Evolutionary conservation across 2,113 vertebrate genomes (phyloP).

Genomic region (Hystrix brachyura): DNA sequence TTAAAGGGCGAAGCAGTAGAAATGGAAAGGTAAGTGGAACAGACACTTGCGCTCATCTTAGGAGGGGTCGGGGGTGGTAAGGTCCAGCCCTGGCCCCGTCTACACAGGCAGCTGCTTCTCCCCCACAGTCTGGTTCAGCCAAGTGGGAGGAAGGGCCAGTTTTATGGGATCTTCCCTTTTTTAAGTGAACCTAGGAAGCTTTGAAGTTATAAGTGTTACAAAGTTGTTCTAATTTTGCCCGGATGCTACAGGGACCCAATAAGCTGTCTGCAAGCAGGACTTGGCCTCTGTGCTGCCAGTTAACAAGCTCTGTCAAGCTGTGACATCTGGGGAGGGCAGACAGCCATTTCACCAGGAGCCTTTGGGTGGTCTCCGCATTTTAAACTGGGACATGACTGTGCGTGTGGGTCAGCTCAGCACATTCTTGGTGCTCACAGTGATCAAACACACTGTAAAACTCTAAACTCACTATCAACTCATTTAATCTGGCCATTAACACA

Average conservation of each 20-base stretch:
- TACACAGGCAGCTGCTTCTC: not conserved
- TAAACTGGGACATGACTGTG: too few species aligned
- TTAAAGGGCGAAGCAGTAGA: not conserved
- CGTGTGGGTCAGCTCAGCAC: too few species aligned
- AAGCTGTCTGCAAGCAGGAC: not conserved
- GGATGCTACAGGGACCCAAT: not conserved
- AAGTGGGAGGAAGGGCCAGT: not conserved
- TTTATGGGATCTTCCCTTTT: not conserved
- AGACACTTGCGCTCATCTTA: not conserved
- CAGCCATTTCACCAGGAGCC: too few species aligned
- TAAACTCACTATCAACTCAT: too few species aligned
- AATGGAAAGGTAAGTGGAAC: not conserved
- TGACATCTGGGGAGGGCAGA: too few species aligned
- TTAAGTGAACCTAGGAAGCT: not conserved
- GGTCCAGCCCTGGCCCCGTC: not conserved
- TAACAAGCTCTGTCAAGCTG: too few species aligned
- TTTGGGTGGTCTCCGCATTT: too few species aligned
- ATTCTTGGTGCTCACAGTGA: too few species aligned
- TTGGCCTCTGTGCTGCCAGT: not conserved
- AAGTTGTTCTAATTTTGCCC: not conserved
- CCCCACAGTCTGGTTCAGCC: not conserved
- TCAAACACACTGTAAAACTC: too few species aligned
- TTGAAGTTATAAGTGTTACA: not conserved
- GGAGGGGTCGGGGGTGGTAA: not conserved
- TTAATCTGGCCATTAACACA: too few species aligned